Conservation (phyloP, 2,888 invertebrate species). For the Drosophila birchii region DNA sequence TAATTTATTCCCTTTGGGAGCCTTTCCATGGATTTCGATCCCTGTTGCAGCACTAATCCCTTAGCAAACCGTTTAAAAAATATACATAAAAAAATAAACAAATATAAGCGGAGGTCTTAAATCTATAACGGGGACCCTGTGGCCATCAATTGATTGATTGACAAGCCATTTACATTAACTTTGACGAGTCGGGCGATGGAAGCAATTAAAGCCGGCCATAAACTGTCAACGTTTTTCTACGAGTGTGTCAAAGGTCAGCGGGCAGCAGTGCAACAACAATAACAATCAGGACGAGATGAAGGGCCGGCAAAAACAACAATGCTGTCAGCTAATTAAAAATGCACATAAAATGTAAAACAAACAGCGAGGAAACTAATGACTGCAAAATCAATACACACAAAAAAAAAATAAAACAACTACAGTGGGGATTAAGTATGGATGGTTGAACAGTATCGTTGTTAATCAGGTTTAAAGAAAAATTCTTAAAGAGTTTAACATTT, state of each 20-base stretch:
- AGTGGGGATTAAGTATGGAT: conserved; percentile 3
- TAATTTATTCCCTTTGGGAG: conserved; percentile 18
- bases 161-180: conserved; percentile 64
- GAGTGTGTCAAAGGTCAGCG: conserved; percentile 43
- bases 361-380: conserved; percentile 63
- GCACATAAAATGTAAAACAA: conserved; percentile 57
- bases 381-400: conserved; percentile 64
- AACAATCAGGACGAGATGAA: conserved; percentile 26
- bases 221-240: conserved; percentile 50
- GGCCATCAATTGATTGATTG: conserved; percentile 68
- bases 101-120: conserved; percentile 14
- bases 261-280: conserved; percentile 44
- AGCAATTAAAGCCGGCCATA: conserved; percentile 50
- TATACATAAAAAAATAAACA: background rate
- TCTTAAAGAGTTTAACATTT: background rate
- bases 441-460: background rate
- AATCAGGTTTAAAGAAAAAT: background rate
- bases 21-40: background rate
- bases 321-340: conserved; percentile 75
- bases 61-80: conserved; percentile 16
- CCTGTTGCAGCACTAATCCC: conserved; percentile 17
- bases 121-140: conserved; percentile 26
- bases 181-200: conserved; percentile 44
- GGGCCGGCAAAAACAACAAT: conserved; percentile 51
- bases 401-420: background rate